Base-by-base conservation (phyloP, 2,113 vertebrate species). In the Corapipo altera region DNA sequence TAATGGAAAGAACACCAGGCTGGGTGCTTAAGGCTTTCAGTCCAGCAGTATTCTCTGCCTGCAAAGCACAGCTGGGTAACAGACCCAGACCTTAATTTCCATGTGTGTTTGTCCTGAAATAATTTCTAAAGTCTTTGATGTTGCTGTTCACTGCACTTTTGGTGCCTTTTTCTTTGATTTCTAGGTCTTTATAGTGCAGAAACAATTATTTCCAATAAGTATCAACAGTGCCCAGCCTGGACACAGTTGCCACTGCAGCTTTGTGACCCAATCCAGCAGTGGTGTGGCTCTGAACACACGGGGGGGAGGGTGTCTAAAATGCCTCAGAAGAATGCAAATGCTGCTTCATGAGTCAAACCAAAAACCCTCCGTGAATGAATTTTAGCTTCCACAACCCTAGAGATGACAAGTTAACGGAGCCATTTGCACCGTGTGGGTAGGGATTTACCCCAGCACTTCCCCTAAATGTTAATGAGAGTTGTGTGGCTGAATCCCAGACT, bases 381-480 rank as follows among this genome's bases (percentile, higher is more conserved):
- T 86, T 90, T 76, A 58, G 70, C 58, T 85, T 77, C 80, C 41
- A 33, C 13, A 21, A 46, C 69, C 2, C 1, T 11, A 61, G 79
- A 91, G 75, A 55, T 77, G 89, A 91, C 73, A 85, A 92, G 32
- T 67, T 81, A 88, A 92, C 69, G 83, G 93, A 91, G 61, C 61
- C 41, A 33, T 69, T 91, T 0, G 1, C 69, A 65, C 27, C 13
- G 52, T 52, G 88, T 44, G 76, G 73, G 10, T 57, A 75, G 72
- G 80, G 80, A 80, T 89, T 89, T 95, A 62, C 48, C 87, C 78
- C 12, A n/a, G 71, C 13, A 35, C 9, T 75, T 88, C 69, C 57
- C 52, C 64, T 41, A 9, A 54, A 78, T n/a, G 61, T 35, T 48
- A 61, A 86, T 46, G 88, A 76, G 26, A 87, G 71, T 15, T 61